These are phyloP conservation scores for Danaus plexippus DNA, from an alignment of 1,140 invertebrate genomes.

Conservation along the genomic window DNA sequence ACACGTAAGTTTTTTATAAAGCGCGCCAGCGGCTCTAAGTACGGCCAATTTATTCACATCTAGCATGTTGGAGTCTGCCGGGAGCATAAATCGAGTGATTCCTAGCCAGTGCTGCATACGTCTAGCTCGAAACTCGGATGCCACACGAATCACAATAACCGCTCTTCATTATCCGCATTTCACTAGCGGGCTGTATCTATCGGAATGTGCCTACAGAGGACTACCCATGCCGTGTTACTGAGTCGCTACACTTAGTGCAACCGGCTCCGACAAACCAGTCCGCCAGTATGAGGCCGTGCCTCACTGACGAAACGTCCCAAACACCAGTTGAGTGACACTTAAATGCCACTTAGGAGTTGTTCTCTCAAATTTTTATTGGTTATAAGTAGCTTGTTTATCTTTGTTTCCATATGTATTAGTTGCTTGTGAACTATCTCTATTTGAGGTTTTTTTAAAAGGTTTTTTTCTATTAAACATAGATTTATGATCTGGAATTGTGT, in stretches of 20 bases:
- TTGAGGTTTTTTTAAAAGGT: constrained; percentile 1
- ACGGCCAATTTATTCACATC: constrained; percentile 32
- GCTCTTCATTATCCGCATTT: constrained; percentile 66
- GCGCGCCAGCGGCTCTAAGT: constrained; percentile 23
- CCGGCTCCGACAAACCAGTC: constrained; percentile 64
- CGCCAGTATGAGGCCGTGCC: constrained; percentile 19
- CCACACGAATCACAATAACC: constrained; percentile 62
- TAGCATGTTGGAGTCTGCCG: constrained; percentile 29
- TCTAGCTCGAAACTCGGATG: constrained; percentile 44
- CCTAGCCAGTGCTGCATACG: constrained; percentile 27
- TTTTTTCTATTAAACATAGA: neutral
- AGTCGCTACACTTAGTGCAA: constrained; percentile 56
- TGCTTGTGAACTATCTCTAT: constrained; percentile 7
- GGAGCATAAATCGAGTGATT: constrained; percentile 42
- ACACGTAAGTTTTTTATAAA: constrained; percentile 32
- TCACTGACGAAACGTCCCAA: constrained; percentile 40
- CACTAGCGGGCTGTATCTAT: constrained; percentile 52
- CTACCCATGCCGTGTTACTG: constrained; percentile 49
- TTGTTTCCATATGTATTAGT: constrained; percentile 23
- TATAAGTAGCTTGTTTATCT: constrained; percentile 54
- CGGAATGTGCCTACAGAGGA: constrained; percentile 65
- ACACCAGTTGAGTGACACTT: constrained; percentile 64
- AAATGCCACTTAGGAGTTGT: constrained; percentile 62
- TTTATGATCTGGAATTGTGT: constrained; percentile 5
- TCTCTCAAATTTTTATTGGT: constrained; percentile 64